These are phyloP conservation scores for Heliconius aoede DNA, from an alignment of 2,888 invertebrate species.

Conservation along the genomic window DNA sequence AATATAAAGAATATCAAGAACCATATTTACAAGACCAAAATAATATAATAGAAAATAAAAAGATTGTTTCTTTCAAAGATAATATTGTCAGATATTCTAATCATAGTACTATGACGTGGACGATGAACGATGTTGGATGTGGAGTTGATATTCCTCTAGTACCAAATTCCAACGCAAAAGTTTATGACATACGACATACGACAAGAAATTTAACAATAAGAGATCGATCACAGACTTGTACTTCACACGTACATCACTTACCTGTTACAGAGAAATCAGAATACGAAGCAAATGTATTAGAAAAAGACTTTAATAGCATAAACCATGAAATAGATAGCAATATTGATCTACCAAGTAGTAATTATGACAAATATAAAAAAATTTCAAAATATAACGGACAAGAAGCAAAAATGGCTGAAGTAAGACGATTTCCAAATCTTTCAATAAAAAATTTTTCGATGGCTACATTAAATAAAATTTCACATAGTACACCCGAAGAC, in stretches of 20 bases:
- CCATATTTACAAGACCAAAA: slow-evolving; percentile 51
- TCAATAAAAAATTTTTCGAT: slow-evolving; percentile 27
- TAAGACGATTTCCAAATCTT: not conserved
- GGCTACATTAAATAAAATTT: slow-evolving; percentile 28
- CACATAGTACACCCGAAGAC: not conserved
- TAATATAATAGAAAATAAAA: slow-evolving; percentile 34
- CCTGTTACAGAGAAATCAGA: slow-evolving; percentile 43
- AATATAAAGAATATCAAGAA: slow-evolving; percentile 54
- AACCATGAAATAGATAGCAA: not conserved
- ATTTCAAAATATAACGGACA: not conserved
- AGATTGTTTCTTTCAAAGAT: slow-evolving; percentile 51
- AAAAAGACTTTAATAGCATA: not conserved
- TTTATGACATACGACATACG: slow-evolving; percentile 48
- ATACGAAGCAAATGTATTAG: not conserved
- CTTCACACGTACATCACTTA: slow-evolving; percentile 25
- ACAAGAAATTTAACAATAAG: slow-evolving; percentile 49
- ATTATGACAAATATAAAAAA: not conserved
- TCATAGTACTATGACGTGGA: slow-evolving; percentile 64
- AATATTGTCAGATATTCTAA: slow-evolving; percentile 66
- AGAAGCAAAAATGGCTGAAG: not conserved
- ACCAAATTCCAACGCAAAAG: slow-evolving; percentile 46
- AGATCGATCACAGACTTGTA: slow-evolving; percentile 27
- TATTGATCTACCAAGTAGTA: not conserved
- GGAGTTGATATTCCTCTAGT: slow-evolving; percentile 47
- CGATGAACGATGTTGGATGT: slow-evolving; percentile 58